Evolutionary conservation across 23 tunicate species (phyloP).

Genomic region (Styela clava): DNA sequence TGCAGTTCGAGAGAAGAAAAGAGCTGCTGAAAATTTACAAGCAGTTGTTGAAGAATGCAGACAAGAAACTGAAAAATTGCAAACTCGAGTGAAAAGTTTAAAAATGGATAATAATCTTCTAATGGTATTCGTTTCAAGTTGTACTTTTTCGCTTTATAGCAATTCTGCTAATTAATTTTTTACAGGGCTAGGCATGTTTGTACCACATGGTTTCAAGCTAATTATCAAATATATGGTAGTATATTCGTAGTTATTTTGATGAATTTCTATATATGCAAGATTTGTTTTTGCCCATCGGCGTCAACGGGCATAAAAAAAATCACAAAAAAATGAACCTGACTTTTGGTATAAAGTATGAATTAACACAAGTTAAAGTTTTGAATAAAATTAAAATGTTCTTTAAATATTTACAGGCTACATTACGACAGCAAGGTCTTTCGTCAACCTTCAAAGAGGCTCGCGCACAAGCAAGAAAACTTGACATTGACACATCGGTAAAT

Average conservation of each 20-base stretch:
- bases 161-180: background rate
- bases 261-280: too few species aligned
- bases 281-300: too few species aligned
- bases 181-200: too few species aligned
- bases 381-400: too few species aligned
- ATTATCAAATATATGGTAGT: too few species aligned
- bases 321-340: too few species aligned
- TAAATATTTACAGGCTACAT: constrained; percentile 45
- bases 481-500: too few species aligned
- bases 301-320: too few species aligned
- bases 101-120: constrained; percentile 61
- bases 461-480: constrained; percentile 14
- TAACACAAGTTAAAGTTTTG: too few species aligned
- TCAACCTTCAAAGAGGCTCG: constrained; percentile 51
- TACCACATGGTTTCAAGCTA: too few species aligned
- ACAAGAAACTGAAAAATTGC: constrained; percentile 39
- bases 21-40: constrained; percentile 56
- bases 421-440: constrained; percentile 77
- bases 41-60: constrained; percentile 31
- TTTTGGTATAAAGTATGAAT: too few species aligned
- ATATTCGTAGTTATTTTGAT: too few species aligned
- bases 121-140: constrained; percentile 29
- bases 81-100: constrained; percentile 27
- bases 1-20: constrained; percentile 52
- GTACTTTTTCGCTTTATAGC: background rate